Conservation (phyloP, 1,140 invertebrate genomes). For the Metaphire vulgaris region DNA sequence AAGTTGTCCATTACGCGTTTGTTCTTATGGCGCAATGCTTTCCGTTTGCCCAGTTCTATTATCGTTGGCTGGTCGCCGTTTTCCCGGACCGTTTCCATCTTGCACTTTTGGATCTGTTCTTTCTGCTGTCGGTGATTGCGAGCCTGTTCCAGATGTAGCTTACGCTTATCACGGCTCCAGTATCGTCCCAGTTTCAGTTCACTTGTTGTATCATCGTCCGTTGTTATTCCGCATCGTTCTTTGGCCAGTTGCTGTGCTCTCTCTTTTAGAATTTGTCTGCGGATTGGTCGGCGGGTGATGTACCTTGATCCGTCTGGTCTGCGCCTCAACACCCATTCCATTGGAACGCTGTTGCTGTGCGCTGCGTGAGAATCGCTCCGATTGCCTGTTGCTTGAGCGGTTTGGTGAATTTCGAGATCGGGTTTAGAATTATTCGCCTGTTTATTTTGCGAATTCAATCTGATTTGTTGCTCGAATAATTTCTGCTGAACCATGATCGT, state of each 20-base stretch:
- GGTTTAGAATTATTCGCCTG: neutral
- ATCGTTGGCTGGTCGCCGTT: neutral
- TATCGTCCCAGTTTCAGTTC: conserved; percentile 72
- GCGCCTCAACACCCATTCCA: conserved; percentile 74
- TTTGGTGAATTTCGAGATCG: neutral
- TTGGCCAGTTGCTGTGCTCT: conserved; percentile 60
- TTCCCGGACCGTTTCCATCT: conserved; percentile 38
- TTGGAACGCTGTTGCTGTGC: conserved; percentile 38
- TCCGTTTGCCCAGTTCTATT: neutral
- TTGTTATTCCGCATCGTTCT: conserved; percentile 65
- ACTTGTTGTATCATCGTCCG: conserved; percentile 74
- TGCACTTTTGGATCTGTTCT: conserved; percentile 42
- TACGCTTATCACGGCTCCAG: conserved; percentile 72
- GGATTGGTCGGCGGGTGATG: conserved; percentile 39
- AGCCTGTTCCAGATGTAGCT: conserved; percentile 65
- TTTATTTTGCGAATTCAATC: conserved; percentile 3
- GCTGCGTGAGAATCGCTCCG: neutral
- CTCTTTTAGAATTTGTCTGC: conserved; percentile 60
- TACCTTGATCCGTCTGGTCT: conserved; percentile 65
- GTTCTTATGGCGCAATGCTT: neutral
- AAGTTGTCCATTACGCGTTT: neutral
- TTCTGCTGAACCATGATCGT: conserved; percentile 67
- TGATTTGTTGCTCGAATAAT: conserved; percentile 57
- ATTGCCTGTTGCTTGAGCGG: neutral
- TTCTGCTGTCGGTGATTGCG: conserved; percentile 58